Percentiles rank a stretch among this genome's conserved stretches.
Evolutionary conservation across 1,140 invertebrate genomes (phyloP).

Genomic region (Hyles euphorbiae): DNA sequence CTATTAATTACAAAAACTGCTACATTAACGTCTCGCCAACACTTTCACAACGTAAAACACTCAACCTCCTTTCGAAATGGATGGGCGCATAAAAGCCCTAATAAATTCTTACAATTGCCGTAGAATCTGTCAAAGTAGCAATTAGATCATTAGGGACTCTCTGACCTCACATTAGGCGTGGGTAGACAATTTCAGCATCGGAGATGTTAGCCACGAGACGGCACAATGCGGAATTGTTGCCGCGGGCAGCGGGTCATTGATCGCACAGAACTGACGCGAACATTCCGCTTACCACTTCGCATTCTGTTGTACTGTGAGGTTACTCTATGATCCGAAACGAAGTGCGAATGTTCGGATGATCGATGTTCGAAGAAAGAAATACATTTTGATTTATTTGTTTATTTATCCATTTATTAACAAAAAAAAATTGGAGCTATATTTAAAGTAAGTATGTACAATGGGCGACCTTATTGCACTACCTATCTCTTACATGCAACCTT

Average conservation of each 20-base stretch:
- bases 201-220: slow-evolving; percentile 29
- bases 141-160: slow-evolving; percentile 16
- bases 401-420: too few species aligned
- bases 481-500: too few species aligned
- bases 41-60: too few species aligned
- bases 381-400: too few species aligned
- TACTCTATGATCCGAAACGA: too few species aligned
- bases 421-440: too few species aligned
- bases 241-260: slow-evolving; percentile 32
- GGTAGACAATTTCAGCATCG: slow-evolving; percentile 13
- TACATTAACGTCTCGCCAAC: too few species aligned
- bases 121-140: slow-evolving; percentile 11
- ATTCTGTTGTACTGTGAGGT: background rate
- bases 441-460: too few species aligned
- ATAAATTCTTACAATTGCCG: slow-evolving; percentile 1
- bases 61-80: background rate
- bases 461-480: too few species aligned
- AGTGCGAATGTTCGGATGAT: too few species aligned
- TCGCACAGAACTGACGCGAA: slow-evolving; percentile 28
- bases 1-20: too few species aligned
- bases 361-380: too few species aligned
- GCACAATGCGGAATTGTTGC: slow-evolving; percentile 39
- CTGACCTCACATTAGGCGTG: slow-evolving; percentile 12
- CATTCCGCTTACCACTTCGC: slow-evolving; percentile 2
- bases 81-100: background rate